Percentiles rank a stretch among this genome's conserved stretches.
These are phyloP conservation scores for Schlechtendalia chinensis DNA, from an alignment of 1,140 invertebrate genomes.

Conservation along the genomic window DNA sequence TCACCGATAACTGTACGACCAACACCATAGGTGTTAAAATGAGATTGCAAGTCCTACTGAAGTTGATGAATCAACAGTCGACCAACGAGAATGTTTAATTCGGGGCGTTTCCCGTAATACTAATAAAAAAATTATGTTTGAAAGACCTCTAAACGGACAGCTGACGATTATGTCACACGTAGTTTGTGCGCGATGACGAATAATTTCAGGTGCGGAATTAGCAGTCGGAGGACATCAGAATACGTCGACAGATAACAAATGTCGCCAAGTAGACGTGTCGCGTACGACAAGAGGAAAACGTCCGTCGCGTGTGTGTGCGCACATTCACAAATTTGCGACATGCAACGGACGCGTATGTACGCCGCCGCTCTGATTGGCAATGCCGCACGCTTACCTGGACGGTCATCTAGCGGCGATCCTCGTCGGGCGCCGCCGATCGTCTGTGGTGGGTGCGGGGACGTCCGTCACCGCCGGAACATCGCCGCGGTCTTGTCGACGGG, in stretches of 20 bases:
- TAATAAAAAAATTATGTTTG: background rate
- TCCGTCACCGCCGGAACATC: background rate
- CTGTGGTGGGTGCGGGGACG: background rate
- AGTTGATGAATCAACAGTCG: background rate
- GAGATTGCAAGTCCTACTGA: background rate
- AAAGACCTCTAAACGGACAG: background rate
- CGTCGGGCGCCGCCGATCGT: background rate
- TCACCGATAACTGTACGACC: background rate
- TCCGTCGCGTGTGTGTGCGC: too few relatives aligned
- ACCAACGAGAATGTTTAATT: background rate
- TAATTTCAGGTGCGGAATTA: too few relatives aligned
- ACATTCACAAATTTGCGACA: background rate
- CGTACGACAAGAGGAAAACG: too few relatives aligned
- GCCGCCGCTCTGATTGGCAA: too few relatives aligned
- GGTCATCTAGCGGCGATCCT: constrained; percentile 21
- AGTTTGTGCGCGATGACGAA: background rate
- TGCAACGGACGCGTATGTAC: too few relatives aligned
- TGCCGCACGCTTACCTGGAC: constrained; percentile 10
- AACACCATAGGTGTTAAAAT: background rate
- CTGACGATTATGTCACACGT: too few relatives aligned
- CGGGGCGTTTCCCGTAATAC: constrained; percentile 1
- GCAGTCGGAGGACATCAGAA: background rate
- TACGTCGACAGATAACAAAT: background rate
- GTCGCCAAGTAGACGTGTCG: too few relatives aligned
- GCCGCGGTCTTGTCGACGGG: background rate